Evolutionary conservation across 2,113 vertebrate species (phyloP).

Genomic region (Oryctolagus cuniculus): mOryCun1.1 NC_091436.1:54599001-54599500

Average conservation of each 20-base stretch:
- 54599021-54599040: background rate
- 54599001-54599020: slow-evolving; percentile 8
- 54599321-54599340: no score
- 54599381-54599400: slow-evolving; percentile 31
- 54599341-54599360: no score
- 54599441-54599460: background rate
- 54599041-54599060: slow-evolving; percentile 20
- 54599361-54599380: background rate
- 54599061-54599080: slow-evolving; percentile 44
- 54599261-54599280: no score
- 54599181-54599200: no score
- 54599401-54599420: background rate
- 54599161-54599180: no score
- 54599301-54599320: no score
- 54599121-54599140: background rate
- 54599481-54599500: no score
- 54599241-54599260: no score
- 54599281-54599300: no score
- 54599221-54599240: no score
- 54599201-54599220: no score
- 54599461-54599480: background rate
- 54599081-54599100: background rate
- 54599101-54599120: slow-evolving; percentile 1
- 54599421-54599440: background rate
- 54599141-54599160: background rate